Conservation (phyloP, 2,888 invertebrate species). For the Polia nebulosa region DNA sequence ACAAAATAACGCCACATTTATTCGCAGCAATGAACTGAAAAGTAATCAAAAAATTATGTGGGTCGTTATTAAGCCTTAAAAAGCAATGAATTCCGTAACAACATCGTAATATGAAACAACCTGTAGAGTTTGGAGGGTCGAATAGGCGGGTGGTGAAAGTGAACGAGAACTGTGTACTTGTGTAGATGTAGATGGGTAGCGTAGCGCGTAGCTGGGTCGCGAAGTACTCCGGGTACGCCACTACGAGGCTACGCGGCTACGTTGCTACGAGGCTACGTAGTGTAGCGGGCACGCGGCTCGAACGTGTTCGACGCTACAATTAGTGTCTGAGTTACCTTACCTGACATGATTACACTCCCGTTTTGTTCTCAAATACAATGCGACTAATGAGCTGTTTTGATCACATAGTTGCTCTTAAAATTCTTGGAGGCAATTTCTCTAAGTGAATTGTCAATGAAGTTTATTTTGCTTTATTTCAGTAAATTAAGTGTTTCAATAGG, state of each 20-base stretch:
- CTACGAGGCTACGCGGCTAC: constrained; percentile 20
- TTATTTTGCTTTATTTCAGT: not conserved
- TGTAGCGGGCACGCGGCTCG: constrained; percentile 41
- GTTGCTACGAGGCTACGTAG: constrained; percentile 19
- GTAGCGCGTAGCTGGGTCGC: constrained; percentile 43
- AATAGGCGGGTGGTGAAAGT: constrained; percentile 30
- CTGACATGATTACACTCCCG: constrained; percentile 23
- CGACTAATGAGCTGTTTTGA: constrained; percentile 21
- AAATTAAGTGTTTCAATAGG: not conserved
- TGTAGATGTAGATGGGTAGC: constrained; percentile 27
- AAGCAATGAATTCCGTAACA: constrained; percentile 61
- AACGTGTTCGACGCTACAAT: constrained; percentile 56
- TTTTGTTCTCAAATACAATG: constrained; percentile 34
- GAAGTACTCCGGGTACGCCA: constrained; percentile 26
- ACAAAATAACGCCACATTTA: not conserved
- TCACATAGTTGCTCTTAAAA: constrained; percentile 11
- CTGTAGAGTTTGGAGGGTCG: constrained; percentile 50
- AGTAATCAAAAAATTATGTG: constrained; percentile 51
- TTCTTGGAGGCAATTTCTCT: not conserved
- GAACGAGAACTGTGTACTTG: constrained; percentile 15
- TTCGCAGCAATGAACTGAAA: constrained; percentile 23
- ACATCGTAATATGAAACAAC: constrained; percentile 55
- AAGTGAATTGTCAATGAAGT: not conserved
- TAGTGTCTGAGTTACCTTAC: constrained; percentile 54
- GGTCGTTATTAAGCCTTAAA: constrained; percentile 52